Evolutionary conservation across 2,888 invertebrate species (phyloP).

Genomic region (Drosophila affinis): DNA sequence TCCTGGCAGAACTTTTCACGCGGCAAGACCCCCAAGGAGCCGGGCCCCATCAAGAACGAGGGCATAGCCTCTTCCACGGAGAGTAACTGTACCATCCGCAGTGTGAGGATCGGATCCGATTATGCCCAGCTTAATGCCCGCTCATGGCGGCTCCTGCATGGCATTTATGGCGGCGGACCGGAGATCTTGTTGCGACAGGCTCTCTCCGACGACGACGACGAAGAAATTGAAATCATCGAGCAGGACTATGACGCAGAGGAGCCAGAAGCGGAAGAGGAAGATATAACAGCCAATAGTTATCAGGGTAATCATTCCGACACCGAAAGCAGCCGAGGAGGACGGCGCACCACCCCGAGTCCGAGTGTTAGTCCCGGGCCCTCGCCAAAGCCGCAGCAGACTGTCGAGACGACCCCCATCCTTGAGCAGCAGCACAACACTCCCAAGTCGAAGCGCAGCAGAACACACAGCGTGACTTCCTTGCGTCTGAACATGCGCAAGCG

Average conservation of each 20-base stretch:
- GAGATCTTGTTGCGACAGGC: conserved; percentile 86
- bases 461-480: conserved; percentile 55
- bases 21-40: conserved; percentile 90
- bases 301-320: conserved; percentile 71
- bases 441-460: conserved; percentile 34
- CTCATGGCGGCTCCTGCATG: conserved; percentile 93
- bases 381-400: conserved; percentile 17
- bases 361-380: conserved; percentile 26
- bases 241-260: conserved; percentile 65
- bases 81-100: conserved; percentile 78
- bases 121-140: conserved; percentile 93
- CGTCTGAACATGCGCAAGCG: conserved; percentile 70
- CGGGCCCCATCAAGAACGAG: conserved; percentile 94
- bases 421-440: conserved; percentile 18
- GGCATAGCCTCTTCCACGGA: conserved; percentile 86
- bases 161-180: conserved; percentile 95
- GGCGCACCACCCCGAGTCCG: conserved; percentile 32
- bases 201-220: conserved; percentile 76
- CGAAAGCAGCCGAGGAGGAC: conserved; percentile 78
- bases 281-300: conserved; percentile 26
- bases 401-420: conserved; percentile 12
- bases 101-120: conserved; percentile 85
- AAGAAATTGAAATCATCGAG: conserved; percentile 76
- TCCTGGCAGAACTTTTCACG: conserved; percentile 96
- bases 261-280: conserved; percentile 9